These are phyloP conservation scores for Mobula hypostoma DNA, from an alignment of 2,113 vertebrate species.

Conservation along the genomic window DNA sequence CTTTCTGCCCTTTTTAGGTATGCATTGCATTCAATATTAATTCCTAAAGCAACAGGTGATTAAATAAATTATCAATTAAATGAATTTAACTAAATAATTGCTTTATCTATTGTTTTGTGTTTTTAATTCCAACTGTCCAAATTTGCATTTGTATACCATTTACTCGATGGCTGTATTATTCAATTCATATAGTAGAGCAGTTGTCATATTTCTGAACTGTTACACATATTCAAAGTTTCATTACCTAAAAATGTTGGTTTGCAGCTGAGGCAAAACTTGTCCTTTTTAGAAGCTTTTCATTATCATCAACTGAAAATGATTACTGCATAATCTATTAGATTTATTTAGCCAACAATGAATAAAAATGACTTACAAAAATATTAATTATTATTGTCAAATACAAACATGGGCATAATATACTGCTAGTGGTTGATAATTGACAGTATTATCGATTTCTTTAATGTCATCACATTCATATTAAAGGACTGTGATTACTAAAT, in stretches of 20 bases:
- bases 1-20: background rate
- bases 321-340: background rate
- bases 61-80: background rate
- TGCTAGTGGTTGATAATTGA: background rate
- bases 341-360: background rate
- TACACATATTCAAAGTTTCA: constrained; percentile 47
- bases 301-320: background rate
- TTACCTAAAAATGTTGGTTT: background rate
- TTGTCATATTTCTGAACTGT: constrained; percentile 47
- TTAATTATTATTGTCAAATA: background rate
- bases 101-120: constrained; percentile 51
- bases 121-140: constrained; percentile 61
- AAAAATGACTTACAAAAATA: background rate
- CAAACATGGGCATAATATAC: no score
- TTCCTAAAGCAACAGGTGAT: background rate
- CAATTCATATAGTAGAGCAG: constrained; percentile 54
- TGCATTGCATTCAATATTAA: background rate
- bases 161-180: constrained; percentile 43
- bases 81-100: constrained; percentile 54
- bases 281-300: background rate
- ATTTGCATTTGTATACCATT: constrained; percentile 58
- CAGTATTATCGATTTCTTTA: background rate
- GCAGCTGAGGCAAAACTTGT: background rate
- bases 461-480: background rate
- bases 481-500: background rate